Base-by-base conservation (phyloP, 1,140 invertebrate species). In the Penaeus chinensis region DNA sequence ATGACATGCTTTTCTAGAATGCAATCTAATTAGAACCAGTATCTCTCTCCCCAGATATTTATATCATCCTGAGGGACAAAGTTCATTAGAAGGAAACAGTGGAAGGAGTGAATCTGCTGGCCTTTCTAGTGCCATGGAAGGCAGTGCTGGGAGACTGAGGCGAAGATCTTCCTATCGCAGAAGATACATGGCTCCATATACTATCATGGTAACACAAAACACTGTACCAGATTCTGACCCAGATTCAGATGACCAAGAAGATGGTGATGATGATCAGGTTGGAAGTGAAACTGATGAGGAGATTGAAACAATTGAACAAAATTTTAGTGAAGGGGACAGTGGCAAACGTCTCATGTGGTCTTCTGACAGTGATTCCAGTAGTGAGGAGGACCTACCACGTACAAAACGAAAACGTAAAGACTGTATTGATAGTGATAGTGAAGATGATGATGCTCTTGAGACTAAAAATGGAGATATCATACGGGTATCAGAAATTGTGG, bases 181-280 rank as follows among this genome's bases (percentile, higher is more conserved):
- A 32, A 78, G 84, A n/a, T 87, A 87, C 69, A 82, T 87, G 80
- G 85, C 85, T 24, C 85, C 85, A 19, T 87, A 87, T n/a, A 87
- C 79, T 37, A 87, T 87, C 37, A 87, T 87, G 85, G 79, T 87
- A 20, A 80, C 82, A 32, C 84, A 86, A 19, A 86, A 86, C 47
- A 65, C 84, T 54, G 76, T 80, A 22, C 84, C 69, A 76, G 84
- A 85, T 27, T 85, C 84, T 66, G 84, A 85, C 71, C 84, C 80
- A 42, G 79, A 87, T 20, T 87, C 85, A 42, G 85, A 87, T 61
- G 79, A 87, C 22, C 78, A 87, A 63, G 78, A 81, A 32, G 54
- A 82, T 65, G 80, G 16, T 65, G 74, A 27, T 47, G 54, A 54
- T 54, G 54, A 54, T 16, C 54, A 16, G 16, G 54, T 82, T 82